Base-by-base conservation (phyloP, 2,113 vertebrate species). In the Calyptommatus sinebrachiatus region DNA sequence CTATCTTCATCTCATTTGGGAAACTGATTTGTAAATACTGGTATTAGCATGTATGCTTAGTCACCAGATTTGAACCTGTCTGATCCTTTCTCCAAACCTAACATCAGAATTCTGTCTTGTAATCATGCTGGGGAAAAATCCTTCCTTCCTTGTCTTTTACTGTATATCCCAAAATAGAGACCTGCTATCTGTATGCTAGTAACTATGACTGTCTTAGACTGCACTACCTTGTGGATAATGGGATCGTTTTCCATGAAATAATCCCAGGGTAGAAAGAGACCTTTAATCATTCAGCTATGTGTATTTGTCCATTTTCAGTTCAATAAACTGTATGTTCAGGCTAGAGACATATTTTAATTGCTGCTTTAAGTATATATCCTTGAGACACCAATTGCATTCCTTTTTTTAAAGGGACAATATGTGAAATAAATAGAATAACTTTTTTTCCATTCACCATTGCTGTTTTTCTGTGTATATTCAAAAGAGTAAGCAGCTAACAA, bases 11-110 rank as follows among this genome's bases (percentile, higher is more conserved):
- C 21, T 77, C 16, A 1, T 63, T 28, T 41, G 62, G 24, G 68
- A 75, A 70, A 16, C 41, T 86, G 29, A 1, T 83, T 83, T 82
- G 57, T 79, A 84, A 79, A 66, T 76, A 31, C 73, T 75, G 84
- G 67, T 26, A 24, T 78, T 72, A 62, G 2, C 66, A 35, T 69
- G 28, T 73, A 48, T 71, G 8, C 45, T 86, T 84, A 67, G 20
- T 31, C 46, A 69, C 80, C 65, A 85, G 74, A 75, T 77, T n/a
- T 4, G 0, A 1, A 0, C 0, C 77, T 85, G 84, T 87, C 46
- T 63, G 18, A 73, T n/a, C 72, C 78, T 48, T 63, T 21, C 35
- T 0, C 26, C 57, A 74, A 45, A 11, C 80, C 46, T 88, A 77
- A 28, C 77, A 35, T 10, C 73, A 31, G 20, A n/a, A 28, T 45